These are phyloP conservation scores for Sinotaia quadrata DNA, from an alignment of 2,888 invertebrate genomes.

Conservation along the genomic window DNA sequence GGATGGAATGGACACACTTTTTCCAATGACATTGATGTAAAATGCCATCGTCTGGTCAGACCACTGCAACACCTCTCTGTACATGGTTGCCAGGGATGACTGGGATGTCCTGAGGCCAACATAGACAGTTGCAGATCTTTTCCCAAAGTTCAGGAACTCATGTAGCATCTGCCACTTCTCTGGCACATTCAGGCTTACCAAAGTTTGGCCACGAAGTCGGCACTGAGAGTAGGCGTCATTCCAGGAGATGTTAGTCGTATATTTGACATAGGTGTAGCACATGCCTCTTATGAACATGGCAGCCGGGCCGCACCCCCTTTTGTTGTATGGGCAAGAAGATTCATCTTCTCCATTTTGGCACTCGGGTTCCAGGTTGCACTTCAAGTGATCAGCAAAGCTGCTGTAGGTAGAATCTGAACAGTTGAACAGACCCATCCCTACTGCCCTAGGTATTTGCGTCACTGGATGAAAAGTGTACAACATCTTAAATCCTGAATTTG, in stretches of 20 bases:
- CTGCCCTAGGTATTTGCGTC: background rate
- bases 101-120: constrained; percentile 19
- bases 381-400: constrained; percentile 10
- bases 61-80: constrained; percentile 19
- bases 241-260: background rate
- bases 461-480: constrained; percentile 13
- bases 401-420: constrained; percentile 9
- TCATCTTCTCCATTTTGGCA: constrained; percentile 15
- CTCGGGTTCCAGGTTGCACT: constrained; percentile 17
- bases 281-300: background rate
- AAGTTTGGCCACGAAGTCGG: background rate
- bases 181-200: constrained; percentile 2
- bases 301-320: constrained; percentile 2
- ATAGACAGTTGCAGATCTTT: background rate
- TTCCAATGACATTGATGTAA: background rate
- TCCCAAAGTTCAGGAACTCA: background rate
- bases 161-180: background rate
- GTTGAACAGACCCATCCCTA: constrained; percentile 13
- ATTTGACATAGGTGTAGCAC: background rate
- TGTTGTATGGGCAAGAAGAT: constrained; percentile 7
- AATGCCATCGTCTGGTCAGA: constrained; percentile 11
- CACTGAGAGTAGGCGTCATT: constrained; percentile 14
- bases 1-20: background rate
- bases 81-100: background rate
- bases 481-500: constrained; percentile 13